Percentiles rank a stretch among this genome's conserved stretches.
phyloP scores from a whole-genome alignment of 1,140 invertebrate genomes.

The Calliopsis andreniformis region DNA sequence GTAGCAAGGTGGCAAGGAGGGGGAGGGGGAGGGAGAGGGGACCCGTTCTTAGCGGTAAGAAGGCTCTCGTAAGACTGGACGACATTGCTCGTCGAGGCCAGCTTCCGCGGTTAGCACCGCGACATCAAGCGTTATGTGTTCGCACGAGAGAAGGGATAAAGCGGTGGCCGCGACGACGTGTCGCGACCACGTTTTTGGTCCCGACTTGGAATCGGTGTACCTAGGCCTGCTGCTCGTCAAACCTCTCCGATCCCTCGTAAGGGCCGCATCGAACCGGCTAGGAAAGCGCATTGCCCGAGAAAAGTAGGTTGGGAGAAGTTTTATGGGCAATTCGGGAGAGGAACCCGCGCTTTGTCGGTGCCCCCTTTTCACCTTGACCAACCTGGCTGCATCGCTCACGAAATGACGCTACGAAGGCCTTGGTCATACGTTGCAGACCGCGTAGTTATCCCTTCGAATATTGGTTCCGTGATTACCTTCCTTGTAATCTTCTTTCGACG shows the following conservation, averaged over 20 bases:
- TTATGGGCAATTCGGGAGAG: background rate
- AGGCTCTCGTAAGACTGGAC: slow-evolving; percentile 73
- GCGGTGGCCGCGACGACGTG: slow-evolving; percentile 16
- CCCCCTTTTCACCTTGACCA: background rate
- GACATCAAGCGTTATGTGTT: slow-evolving; percentile 45
- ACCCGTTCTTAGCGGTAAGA: slow-evolving; percentile 62
- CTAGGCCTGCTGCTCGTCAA: slow-evolving; percentile 4
- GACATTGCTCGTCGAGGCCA: slow-evolving; percentile 74
- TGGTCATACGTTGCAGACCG: background rate
- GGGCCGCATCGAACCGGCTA: background rate
- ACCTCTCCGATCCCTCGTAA: background rate
- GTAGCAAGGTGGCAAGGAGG: background rate
- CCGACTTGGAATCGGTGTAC: slow-evolving; percentile 18
- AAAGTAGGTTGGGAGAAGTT: background rate
- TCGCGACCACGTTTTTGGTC: slow-evolving; percentile 45
- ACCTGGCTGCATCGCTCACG: background rate
- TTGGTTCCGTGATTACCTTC: no score
- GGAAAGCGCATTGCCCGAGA: background rate
- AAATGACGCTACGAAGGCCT: background rate
- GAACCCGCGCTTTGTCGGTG: background rate
- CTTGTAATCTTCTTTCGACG: background rate
- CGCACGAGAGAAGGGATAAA: slow-evolving; percentile 41
- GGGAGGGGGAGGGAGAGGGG: background rate
- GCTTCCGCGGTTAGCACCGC: slow-evolving; percentile 68
- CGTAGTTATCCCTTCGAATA: no score